Evolutionary conservation across 2,113 vertebrate genomes (phyloP), one percentile per base, ranked within the genome.

Genomic region (Scophthalmus maximus): DNA sequence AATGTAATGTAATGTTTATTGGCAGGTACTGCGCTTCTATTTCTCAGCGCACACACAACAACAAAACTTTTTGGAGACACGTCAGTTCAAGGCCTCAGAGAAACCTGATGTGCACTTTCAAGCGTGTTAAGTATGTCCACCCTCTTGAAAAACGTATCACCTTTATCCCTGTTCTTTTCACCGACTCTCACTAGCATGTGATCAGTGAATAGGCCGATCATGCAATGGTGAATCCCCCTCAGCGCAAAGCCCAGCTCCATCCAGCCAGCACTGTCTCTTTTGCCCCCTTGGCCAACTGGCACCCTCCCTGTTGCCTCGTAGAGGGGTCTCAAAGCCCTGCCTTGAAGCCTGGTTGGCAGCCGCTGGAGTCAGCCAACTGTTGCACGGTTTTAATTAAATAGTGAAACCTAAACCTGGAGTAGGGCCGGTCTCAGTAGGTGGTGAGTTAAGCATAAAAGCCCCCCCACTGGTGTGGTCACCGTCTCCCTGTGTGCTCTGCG

Each of bases 381-480:
- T 89, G 78, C 85, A 85, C 61, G 17, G 82, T 86, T 90, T 93
- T 93, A 93, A 94, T 92, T 94, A 93, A 93, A 92, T 88, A 77
- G 78, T 84, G 91, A 93, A 93, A 93, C 64, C 68, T 36, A 79
- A 92, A 86, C 76, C 89, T 65, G 59, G 36, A 56, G 74, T 2
- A 26, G 71, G 69, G 49, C 34, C 6, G 58, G 52, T 72, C 73
- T 81, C 51, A 68, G 78, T 72, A 73, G 72, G 61, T 67, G 65
- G 55, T 69, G 83, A 78, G 72, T 76, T 84, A 79, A 85, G 70
- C 46, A 81, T 68, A 79, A 79, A 89, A 71, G 69, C 47, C 23
- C 59, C 62, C 5, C 25, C 36, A n/a, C n/a, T n/a, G n/a, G n/a
- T n/a, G n/a, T 61, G 61, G 58, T 78, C 66, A 68, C 66, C 83